Evolutionary conservation across 2,113 vertebrate genomes (phyloP), one percentile per base, ranked within the genome.

Genomic region (Trichomycterus rosablanca): DNA sequence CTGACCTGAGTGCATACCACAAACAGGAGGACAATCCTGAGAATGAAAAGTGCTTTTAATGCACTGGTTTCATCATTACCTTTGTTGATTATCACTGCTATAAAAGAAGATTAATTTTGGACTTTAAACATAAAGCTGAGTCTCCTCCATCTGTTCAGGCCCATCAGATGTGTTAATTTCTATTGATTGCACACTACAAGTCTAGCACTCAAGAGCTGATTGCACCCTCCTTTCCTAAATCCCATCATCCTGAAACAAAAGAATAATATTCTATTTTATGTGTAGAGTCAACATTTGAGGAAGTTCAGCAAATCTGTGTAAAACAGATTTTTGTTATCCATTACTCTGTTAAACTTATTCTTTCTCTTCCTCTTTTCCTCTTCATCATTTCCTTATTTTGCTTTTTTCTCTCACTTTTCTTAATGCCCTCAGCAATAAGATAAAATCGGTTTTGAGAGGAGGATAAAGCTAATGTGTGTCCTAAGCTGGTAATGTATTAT

Each of bases 281-380:
- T 28, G 44, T 34, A 54, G 15, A 46, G 44, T 49, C 49, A 57
- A 40, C 40, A 51, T 63, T 63, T 40, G 57, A 20, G 50, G 66
- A 60, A 30, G 50, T 28, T 66, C 53, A 58, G 39, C 48, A 48
- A 53, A 42, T 58, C 60, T 58, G 53, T 44, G 40, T 57, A 58
- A 60, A 66, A 58, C 15, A 44, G 16, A 53, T 58, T 8, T 43
- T 22, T 49, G 32, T 39, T 42, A 51, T 50, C 34, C 10, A 61
- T 57, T 34, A 30, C 5, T 39, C 44, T 50, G 32, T 40, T 23
- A n/a, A 10, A 20, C 57, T 43, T 32, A 46, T 14, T 30, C 16
- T 2, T 32, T 23, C 11, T 53, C 68, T 49, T 32, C 65, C 70
- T 60, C 64, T 40, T 1, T 62, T 71, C 74, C 5, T 75, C 26